These are phyloP conservation scores for Paratilapia polleni DNA, from an alignment of 2,113 vertebrate species.

Conservation along the genomic window DNA sequence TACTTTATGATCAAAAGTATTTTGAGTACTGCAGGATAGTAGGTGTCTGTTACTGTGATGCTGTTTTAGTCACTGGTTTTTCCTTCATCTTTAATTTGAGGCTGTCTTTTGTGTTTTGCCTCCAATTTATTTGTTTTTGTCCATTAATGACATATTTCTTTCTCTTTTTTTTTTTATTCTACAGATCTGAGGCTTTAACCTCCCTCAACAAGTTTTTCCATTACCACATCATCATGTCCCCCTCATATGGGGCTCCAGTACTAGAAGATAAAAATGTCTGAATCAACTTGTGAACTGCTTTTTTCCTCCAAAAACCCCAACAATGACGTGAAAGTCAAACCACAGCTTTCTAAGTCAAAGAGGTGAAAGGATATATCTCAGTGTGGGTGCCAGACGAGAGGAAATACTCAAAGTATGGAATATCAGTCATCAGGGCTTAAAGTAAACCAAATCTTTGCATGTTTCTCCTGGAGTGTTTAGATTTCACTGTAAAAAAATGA, in stretches of 20 bases:
- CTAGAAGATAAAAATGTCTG: neutral
- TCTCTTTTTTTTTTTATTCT: neutral
- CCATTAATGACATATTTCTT: neutral
- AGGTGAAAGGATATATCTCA: constrained; percentile 78
- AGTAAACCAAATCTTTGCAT: constrained; percentile 28
- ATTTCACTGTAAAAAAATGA: constrained; percentile 41
- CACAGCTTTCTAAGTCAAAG: constrained; percentile 81
- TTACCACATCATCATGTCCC: neutral
- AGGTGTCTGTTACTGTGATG: neutral
- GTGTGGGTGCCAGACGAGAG: constrained; percentile 75
- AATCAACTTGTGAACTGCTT: neutral
- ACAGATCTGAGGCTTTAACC: neutral
- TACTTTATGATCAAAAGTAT: neutral
- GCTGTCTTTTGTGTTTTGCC: neutral
- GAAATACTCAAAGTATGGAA: constrained; percentile 51
- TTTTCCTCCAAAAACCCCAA: neutral
- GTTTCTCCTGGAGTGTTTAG: constrained; percentile 34
- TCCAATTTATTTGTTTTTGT: neutral
- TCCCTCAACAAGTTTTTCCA: neutral
- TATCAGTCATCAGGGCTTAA: constrained; percentile 33
- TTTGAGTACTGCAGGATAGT: neutral
- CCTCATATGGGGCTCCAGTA: neutral
- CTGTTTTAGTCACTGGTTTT: neutral
- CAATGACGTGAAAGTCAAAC: constrained; percentile 62
- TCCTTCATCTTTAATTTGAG: neutral